Percentiles rank a stretch among this genome's conserved stretches.
Evolutionary conservation across 2,113 vertebrate genomes (phyloP).

Genomic region (Fulmarus glacialis): DNA sequence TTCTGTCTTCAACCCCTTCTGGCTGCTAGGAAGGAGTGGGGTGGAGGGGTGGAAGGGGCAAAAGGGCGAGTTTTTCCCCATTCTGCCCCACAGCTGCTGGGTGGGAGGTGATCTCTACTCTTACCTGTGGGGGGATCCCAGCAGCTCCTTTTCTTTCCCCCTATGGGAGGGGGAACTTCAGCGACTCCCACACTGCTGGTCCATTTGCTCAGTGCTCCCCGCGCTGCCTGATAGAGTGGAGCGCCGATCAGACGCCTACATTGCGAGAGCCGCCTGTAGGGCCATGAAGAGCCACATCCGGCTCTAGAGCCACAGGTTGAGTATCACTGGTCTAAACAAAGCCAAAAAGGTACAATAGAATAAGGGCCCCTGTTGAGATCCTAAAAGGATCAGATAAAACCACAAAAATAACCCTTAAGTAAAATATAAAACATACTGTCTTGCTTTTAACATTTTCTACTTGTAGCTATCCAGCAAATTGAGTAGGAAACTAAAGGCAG

Average conservation of each 20-base stretch:
- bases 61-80: constrained; percentile 63
- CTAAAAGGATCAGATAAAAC: constrained; percentile 76
- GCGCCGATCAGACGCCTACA: constrained; percentile 77
- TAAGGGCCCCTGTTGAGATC: constrained; percentile 76
- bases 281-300: constrained; percentile 77
- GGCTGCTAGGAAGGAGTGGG: constrained; percentile 62
- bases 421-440: constrained; percentile 74
- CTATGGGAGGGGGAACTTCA: constrained; percentile 77
- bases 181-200: constrained; percentile 76
- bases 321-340: constrained; percentile 80
- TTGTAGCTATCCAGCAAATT: constrained; percentile 59
- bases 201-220: constrained; percentile 77
- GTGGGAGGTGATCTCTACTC: constrained; percentile 75
- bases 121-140: constrained; percentile 77
- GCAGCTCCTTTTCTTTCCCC: constrained; percentile 78
- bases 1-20: constrained; percentile 43
- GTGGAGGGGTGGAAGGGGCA: constrained; percentile 56
- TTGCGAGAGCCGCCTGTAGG: constrained; percentile 78
- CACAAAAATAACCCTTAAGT: constrained; percentile 73
- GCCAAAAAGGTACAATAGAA: constrained; percentile 79
- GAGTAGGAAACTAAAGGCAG: constrained; percentile 61
- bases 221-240: constrained; percentile 76
- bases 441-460: constrained; percentile 69
- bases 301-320: constrained; percentile 79
- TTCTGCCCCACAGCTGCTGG: constrained; percentile 71